Conservation (phyloP, 2,888 invertebrate species). For the Trisateles emortualis region DNA sequence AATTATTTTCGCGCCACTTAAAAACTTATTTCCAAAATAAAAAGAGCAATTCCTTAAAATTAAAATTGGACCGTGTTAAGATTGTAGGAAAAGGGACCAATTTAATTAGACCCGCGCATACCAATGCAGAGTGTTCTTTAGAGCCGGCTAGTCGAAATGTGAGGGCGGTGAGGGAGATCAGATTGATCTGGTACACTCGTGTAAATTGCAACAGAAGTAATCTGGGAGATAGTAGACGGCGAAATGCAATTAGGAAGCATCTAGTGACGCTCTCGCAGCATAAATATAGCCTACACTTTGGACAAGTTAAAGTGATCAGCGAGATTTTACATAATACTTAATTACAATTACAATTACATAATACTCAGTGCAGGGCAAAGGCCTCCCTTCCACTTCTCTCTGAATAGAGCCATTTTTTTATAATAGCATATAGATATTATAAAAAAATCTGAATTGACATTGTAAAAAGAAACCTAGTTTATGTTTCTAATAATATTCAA, state of each 20-base stretch:
- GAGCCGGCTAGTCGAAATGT: conserved; percentile 23
- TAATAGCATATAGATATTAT: too few relatives aligned
- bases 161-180: conserved; percentile 38
- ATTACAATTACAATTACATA: too few relatives aligned
- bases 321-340: background rate
- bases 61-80: conserved; percentile 47
- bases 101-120: conserved; percentile 39
- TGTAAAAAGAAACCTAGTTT: too few relatives aligned
- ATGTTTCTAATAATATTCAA: too few relatives aligned
- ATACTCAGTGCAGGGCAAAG: too few relatives aligned
- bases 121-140: conserved; percentile 34
- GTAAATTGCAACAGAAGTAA: conserved; percentile 64
- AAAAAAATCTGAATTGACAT: too few relatives aligned
- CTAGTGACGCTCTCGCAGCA: conserved; percentile 51
- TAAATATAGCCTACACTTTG: conserved; percentile 48
- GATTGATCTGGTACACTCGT: conserved; percentile 49
- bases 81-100: conserved; percentile 45
- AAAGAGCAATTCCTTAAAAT: conserved; percentile 45
- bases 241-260: conserved; percentile 65
- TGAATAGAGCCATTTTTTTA: too few relatives aligned
- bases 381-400: too few relatives aligned
- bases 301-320: conserved; percentile 17
- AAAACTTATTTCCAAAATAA: conserved; percentile 35
- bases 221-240: conserved; percentile 55
- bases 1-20: conserved; percentile 36